Evolutionary conservation across 2,113 vertebrate species (phyloP), one percentile per base, ranked within the genome.

Genomic region (Zosterops hypoxanthus): DNA sequence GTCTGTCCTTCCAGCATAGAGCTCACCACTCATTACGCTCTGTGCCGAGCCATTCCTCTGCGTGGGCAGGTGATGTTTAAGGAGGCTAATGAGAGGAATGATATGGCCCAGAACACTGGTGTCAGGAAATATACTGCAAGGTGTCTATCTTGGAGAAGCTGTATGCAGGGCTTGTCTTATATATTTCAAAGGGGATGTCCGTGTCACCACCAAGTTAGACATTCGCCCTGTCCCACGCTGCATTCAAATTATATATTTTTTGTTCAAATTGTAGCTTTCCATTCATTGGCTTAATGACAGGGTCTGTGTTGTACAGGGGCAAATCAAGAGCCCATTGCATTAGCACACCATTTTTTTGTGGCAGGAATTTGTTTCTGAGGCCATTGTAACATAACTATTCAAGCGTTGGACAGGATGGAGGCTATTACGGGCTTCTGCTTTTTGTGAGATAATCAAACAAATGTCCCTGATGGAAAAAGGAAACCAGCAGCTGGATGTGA

Each of bases 61-160:
- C 88, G 33, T 86, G 92, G 89, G 86, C 95, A 94, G 92, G 82
- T 86, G 92, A 95, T 92, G 90, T 29, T 95, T 93, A 84, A 91
- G 94, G 64, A 95, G 90, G 60, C 87, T 96, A 97, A 97, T 95
- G 96, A 97, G 93, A 91, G 93, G 44, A 91, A 79, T 95, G 94
- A 94, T 88, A 90, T 0, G 3, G 85, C 97, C 95, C 95, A 94
- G 89, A 97, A 94, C 96, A 70, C 46, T 8, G 61, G 70, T 96
- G 91, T 96, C 94, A 93, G 90, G 93, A 83, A 92, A 88, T 89
- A 94, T 92, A 86, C 88, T 89, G 94, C 94, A 88, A 94, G 90
- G 86, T 95, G 96, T 93, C 96, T 96, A 2, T 96, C 95, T 92
- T 19, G 13, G 46, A 69, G 14, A 84, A 80, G 84, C 94, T 95